phyloP scores from a whole-genome alignment of 2,113 vertebrate species.

The Daubentonia madagascariensis region DNA sequence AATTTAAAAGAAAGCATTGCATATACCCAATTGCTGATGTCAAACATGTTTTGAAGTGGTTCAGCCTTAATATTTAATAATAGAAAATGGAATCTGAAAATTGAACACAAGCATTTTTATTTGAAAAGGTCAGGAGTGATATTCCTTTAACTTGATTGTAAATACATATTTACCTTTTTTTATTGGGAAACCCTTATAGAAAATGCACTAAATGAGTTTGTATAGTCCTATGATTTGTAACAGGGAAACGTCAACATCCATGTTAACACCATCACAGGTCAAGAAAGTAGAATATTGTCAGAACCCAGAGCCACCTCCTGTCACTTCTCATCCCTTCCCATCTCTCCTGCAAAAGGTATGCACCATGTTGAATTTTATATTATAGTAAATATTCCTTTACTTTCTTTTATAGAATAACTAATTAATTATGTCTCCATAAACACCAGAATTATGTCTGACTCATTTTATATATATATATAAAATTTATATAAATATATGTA shows the following conservation, averaged over 20 bases:
- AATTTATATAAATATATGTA: not conserved
- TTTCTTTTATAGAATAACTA: not conserved
- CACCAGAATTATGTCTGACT: not conserved
- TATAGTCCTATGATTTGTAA: not conserved
- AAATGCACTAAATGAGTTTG: not conserved
- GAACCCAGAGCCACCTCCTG: not conserved
- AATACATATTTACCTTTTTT: not conserved
- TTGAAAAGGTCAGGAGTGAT: not conserved
- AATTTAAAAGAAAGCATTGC: not conserved
- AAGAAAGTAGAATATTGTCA: not conserved
- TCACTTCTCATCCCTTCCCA: not conserved
- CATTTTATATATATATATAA: not conserved
- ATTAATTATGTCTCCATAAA: not conserved
- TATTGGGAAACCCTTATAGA: not conserved
- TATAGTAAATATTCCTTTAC: not conserved
- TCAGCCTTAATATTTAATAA: not conserved
- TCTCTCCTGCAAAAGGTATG: not conserved
- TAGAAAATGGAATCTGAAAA: not conserved
- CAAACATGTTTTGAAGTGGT: not conserved
- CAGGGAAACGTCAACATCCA: not conserved
- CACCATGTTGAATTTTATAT: not conserved
- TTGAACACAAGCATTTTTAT: not conserved
- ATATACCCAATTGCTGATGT: not conserved
- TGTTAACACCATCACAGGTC: not conserved
- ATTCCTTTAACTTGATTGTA: not conserved